These are phyloP conservation scores for Himalopsyche tibetana DNA, from an alignment of 2,888 invertebrate species.

Conservation along the genomic window DNA sequence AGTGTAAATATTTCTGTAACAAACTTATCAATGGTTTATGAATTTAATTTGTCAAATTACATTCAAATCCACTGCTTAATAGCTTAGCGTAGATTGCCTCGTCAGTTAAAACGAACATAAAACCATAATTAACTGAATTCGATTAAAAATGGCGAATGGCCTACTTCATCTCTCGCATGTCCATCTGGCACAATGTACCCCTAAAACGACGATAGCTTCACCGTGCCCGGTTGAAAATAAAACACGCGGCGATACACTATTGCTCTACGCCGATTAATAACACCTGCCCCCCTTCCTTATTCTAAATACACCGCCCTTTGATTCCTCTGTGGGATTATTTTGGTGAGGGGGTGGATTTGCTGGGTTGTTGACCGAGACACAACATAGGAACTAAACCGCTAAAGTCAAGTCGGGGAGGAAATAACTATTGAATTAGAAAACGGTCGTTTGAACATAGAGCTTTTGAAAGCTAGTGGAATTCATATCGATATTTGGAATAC, in stretches of 20 bases:
- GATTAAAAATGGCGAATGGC: no score
- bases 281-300: constrained; percentile 21
- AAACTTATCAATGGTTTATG: no score
- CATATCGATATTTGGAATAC: no score
- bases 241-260: not conserved
- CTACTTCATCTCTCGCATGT: no score
- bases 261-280: not conserved
- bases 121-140: no score
- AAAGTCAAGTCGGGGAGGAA: not conserved
- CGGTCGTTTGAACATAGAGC: no score
- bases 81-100: no score
- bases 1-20: no score
- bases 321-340: constrained; percentile 29
- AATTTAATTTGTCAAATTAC: no score
- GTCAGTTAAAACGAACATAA: no score
- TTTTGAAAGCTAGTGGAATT: no score
- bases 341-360: not conserved
- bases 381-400: constrained; percentile 3
- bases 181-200: not conserved
- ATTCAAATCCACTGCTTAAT: no score
- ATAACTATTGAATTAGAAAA: not conserved
- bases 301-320: constrained; percentile 35
- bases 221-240: not conserved
- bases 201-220: not conserved
- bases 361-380: constrained; percentile 38